Base-by-base conservation (phyloP, 2,797 vertebrate species). In the Microchirus variegatus region DNA sequence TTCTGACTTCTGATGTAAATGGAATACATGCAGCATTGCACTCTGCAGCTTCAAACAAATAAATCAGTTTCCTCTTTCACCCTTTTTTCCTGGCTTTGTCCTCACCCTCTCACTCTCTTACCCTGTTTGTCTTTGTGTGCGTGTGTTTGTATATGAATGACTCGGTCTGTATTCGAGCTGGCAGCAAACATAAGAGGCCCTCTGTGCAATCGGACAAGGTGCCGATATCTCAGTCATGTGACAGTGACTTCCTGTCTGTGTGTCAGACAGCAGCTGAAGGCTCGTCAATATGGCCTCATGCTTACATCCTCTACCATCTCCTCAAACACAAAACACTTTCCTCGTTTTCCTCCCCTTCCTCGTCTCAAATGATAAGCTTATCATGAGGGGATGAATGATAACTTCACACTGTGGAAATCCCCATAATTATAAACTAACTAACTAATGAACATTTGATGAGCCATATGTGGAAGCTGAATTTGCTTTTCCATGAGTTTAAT, bases 191-290 rank as follows among this genome's bases (percentile, higher is more conserved):
- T 79, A 89, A 87, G 86, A 85, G 82, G 83, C 78, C 81, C 67
- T 87, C 77, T 68, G 84, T 85, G 81, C 80, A 79, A 90, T 83
- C 63, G 81, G 90, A 92, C 86, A 87, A 92, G 84, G 82, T 93
- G 92, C 91, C 92, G 70, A 93, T 93, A 93, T 76, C 84, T 77
- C 69, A 84, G 85, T 92, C 87, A 90, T 90, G 92, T 93, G 91
- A 93, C 90, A 87, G 81, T 87, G 90, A 92, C 88, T 90, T 90
- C 83, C 85, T 91, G 90, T 91, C 92, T 82, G 70, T 53, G 14
- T 68, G 73, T 87, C 87, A 84, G 80, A 87, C 87, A 75, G 76
- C 80, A 65, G 53, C 78, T 89, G 91, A 93, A 80, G 85, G 79
- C 78, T 91, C 81, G 85, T 93, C 93, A 87, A 93, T 94, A 93